Percentiles rank a stretch among this genome's conserved stretches.
Evolutionary conservation across 2,797 vertebrate genomes (phyloP).

Genomic region (Oceanodroma leucorhoa): DNA sequence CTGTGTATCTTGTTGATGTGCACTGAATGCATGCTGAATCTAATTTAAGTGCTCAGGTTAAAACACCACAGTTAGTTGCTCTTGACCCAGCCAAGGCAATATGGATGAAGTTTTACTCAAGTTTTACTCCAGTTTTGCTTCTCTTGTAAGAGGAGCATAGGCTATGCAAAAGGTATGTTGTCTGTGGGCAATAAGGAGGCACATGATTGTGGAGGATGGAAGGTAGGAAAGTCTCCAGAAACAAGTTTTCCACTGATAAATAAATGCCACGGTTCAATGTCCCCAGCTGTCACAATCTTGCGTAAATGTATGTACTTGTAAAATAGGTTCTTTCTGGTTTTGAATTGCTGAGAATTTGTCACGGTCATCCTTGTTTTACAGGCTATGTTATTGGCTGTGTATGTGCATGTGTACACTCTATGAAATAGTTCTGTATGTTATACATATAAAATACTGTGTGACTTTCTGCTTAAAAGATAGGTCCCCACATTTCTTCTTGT

Average conservation of each 20-base stretch:
- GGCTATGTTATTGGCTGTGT: rapidly evolving
- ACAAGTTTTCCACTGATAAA: neutral
- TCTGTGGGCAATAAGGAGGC: rapidly evolving
- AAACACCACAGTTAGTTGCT: neutral
- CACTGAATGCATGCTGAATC: neutral
- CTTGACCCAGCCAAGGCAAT: neutral
- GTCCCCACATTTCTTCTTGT: neutral
- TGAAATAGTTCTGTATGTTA: neutral
- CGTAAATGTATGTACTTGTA: neutral
- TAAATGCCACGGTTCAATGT: neutral
- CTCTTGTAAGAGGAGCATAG: neutral
- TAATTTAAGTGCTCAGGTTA: rapidly evolving
- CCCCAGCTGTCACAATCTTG: neutral
- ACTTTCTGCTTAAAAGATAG: neutral
- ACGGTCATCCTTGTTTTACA: neutral
- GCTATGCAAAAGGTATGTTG: rapidly evolving
- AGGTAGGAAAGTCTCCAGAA: neutral
- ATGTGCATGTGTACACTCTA: neutral
- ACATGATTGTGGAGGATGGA: neutral
- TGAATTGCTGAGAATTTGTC: neutral
- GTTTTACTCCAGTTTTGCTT: neutral
- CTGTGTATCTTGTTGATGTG: neutral
- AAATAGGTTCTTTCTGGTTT: neutral
- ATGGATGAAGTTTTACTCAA: neutral
- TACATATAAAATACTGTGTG: rapidly evolving